These are phyloP conservation scores for Ectemnius lituratus DNA, from an alignment of 2,888 invertebrate genomes.

Conservation along the genomic window DNA sequence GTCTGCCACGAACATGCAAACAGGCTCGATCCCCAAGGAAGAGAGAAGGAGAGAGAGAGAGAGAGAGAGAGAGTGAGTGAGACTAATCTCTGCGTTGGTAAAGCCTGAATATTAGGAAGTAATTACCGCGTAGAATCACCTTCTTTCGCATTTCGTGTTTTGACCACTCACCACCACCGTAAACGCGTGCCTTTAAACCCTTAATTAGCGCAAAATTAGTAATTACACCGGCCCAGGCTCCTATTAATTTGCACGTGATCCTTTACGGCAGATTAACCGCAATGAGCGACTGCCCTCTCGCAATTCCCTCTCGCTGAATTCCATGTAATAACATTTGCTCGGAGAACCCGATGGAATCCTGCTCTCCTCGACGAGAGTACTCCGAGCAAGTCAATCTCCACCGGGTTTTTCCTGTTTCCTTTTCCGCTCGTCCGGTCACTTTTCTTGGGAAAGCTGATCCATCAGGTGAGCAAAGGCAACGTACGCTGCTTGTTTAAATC, in stretches of 20 bases:
- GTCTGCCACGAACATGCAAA: background rate
- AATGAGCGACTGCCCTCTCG: conserved; percentile 19
- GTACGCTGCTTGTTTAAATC: background rate
- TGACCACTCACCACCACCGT: background rate
- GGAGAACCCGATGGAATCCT: conserved; percentile 19
- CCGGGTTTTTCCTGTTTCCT: conserved; percentile 25
- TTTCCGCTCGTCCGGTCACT: conserved; percentile 1
- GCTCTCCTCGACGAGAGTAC: conserved; percentile 11
- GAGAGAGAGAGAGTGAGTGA: background rate
- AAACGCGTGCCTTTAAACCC: conserved; percentile 32
- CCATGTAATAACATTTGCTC: conserved; percentile 18
- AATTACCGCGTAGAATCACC: background rate
- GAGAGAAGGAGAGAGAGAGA: too few relatives aligned
- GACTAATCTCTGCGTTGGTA: background rate
- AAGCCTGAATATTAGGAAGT: background rate
- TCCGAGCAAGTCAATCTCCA: conserved; percentile 42
- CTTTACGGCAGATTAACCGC: background rate
- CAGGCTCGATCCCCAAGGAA: background rate
- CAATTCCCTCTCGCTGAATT: conserved; percentile 28
- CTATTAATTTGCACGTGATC: conserved; percentile 52
- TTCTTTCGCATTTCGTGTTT: background rate
- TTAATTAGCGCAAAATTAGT: conserved; percentile 60
- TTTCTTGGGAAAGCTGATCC: conserved; percentile 26
- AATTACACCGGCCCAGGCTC: conserved; percentile 45
- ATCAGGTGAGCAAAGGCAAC: conserved; percentile 4